Evolutionary conservation across 1,140 invertebrate genomes (phyloP), one percentile per base, ranked within the genome.

Genomic region (Bombus balteatus): DNA sequence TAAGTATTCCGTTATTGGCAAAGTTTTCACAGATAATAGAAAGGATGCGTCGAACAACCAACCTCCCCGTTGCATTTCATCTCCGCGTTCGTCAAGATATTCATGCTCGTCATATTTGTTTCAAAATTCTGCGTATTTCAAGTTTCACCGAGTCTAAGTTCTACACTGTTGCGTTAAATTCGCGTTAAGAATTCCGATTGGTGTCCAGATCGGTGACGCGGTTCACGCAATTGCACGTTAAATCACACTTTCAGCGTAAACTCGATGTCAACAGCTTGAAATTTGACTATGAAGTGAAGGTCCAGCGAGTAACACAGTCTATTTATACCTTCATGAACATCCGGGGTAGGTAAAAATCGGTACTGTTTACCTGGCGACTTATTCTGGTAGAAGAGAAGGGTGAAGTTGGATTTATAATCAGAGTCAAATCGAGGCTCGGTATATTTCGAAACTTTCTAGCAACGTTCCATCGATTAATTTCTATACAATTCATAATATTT

Each of bases 61-160:
- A 91, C 90, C 88, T 90, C n/a, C 15, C 79, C 85, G 15, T 80
- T 66, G 47, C 8, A 39, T 18, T 75, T 91, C 12, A 39, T 84
- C 32, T 83, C 0, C 76, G 88, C 74, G 0, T 89, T 87, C 12
- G 80, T 39, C 18, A 91, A 90, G 10, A 2, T 62, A n/a, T 87
- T 91, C 86, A 90, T 88, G 18, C 70, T 91, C 25, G 28, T 62
- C 25, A 43, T 18, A n/a, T 25, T 83, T 32, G 72, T 77, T 77
- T 83, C 18, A 2, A 1, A 2, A 8, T 53, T 18, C 18, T 53
- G 5, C 0, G 1, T 22, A 53, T 22, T 22, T 6, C 1, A 53
- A 22, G 47, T 22, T 22, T 8, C 5, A 22, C 5, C 18, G 18
- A 53, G 18, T 53, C 1, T 8, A 53, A 22, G 47, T 1, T 18